Evolutionary conservation across 92 coral and sea anemone species (phyloP), one percentile per base, ranked within the genome.

Genomic region (Siderastrea radians): DNA sequence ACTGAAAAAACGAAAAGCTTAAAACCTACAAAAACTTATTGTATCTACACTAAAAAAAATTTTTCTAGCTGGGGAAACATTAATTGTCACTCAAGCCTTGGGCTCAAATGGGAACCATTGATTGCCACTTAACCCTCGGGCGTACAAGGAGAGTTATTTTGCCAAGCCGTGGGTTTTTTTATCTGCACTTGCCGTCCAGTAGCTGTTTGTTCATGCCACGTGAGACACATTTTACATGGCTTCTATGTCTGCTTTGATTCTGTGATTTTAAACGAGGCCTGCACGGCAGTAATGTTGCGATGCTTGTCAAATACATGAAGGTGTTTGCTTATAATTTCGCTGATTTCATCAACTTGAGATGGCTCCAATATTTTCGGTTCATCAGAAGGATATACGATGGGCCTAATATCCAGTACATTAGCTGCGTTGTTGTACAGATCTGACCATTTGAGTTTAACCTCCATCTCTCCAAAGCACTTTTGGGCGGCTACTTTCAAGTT

Each of bases 161-260:
- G n/a, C n/a, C n/a, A n/a, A n/a, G n/a, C n/a, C n/a, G n/a, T n/a
- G n/a, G n/a, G n/a, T n/a, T n/a, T n/a, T n/a, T n/a, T n/a, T n/a
- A n/a, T n/a, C n/a, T n/a, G n/a, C n/a, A n/a, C n/a, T n/a, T n/a
- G n/a, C n/a, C n/a, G n/a, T n/a, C n/a, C n/a, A n/a, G n/a, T n/a
- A n/a, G n/a, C n/a, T n/a, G n/a, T n/a, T n/a, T n/a, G n/a, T n/a
- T n/a, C n/a, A n/a, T n/a, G n/a, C n/a, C n/a, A n/a, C n/a, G n/a
- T n/a, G n/a, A n/a, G n/a, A n/a, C n/a, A n/a, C n/a, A n/a, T n/a
- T n/a, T n/a, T n/a, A n/a, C n/a, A n/a, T n/a, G n/a, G n/a, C n/a
- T n/a, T n/a, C n/a, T n/a, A n/a, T n/a, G 83, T 74, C 57, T 82
- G 88, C 47, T 61, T 15, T 7, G 75, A 82, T 6, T 88, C 19